These are phyloP conservation scores for Holocentrus rufus DNA, from an alignment of 2,797 vertebrate species.

Conservation along the genomic window DNA sequence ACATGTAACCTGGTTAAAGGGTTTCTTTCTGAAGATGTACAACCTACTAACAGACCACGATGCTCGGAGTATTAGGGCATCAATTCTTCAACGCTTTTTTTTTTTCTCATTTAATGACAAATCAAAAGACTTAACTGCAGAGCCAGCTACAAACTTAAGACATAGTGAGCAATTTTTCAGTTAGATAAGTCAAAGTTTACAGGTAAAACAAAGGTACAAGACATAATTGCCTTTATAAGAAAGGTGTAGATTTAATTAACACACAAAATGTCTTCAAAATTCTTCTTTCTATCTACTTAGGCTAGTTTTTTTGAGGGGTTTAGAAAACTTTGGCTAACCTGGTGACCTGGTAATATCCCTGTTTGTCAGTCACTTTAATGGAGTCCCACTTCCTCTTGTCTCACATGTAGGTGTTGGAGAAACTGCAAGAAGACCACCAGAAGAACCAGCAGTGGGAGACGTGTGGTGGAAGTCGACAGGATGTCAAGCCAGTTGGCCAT, in stretches of 20 bases:
- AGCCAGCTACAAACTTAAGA: no score
- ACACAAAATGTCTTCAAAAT: no score
- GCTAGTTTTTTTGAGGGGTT: no score
- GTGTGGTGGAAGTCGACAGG: conserved; percentile 44
- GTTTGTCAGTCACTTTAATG: neutral
- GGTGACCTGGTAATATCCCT: neutral
- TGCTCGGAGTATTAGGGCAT: conserved; percentile 2
- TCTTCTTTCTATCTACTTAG: no score
- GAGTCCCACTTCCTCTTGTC: conserved; percentile 22
- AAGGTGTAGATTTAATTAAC: no score
- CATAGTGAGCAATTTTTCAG: no score
- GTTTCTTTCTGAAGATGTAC: conserved; percentile 29
- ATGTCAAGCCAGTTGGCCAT: conserved; percentile 65
- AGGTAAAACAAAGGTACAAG: no score
- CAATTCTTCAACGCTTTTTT: neutral
- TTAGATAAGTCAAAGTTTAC: no score
- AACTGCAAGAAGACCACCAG: conserved; percentile 8
- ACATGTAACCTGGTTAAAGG: conserved; percentile 43
- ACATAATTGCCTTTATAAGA: no score
- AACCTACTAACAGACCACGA: conserved; percentile 5
- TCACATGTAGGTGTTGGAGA: conserved; percentile 59
- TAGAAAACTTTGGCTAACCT: no score
- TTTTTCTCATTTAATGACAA: no score
- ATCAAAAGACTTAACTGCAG: no score
- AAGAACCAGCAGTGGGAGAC: conserved; percentile 36